Conservation (phyloP, 2,797 vertebrate genomes). For the Fringilla coelebs region DNA sequence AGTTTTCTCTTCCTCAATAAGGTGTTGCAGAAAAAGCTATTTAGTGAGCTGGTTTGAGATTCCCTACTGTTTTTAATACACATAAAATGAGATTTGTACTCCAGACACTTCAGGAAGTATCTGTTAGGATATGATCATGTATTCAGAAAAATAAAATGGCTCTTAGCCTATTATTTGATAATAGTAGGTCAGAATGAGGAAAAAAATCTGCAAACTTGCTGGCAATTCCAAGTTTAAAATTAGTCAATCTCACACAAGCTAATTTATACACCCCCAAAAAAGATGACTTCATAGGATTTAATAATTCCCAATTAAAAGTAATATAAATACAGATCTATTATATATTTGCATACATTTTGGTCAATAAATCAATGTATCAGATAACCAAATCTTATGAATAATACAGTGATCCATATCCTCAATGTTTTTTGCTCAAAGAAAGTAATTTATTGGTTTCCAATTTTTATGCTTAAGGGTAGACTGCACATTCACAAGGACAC, state of each 20-base stretch:
- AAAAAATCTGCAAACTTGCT: background rate
- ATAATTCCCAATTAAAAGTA: background rate
- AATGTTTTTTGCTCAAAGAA: background rate
- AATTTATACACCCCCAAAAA: background rate
- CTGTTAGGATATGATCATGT: background rate
- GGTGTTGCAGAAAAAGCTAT: constrained; percentile 38
- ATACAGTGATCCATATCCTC: background rate
- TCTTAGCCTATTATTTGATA: background rate
- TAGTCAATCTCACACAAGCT: background rate
- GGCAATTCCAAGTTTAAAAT: background rate
- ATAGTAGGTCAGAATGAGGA: background rate
- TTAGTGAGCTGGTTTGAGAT: constrained; percentile 41
- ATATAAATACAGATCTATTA: background rate
- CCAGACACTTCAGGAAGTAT: constrained; percentile 33
- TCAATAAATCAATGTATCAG: background rate
- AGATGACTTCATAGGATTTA: background rate
- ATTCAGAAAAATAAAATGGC: constrained; percentile 14
- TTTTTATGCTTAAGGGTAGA: background rate
- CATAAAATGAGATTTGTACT: constrained; percentile 45
- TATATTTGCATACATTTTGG: background rate
- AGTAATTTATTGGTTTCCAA: background rate
- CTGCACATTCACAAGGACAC: background rate
- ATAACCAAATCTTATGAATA: background rate
- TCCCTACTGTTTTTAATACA: constrained; percentile 51
- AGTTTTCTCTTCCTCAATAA: constrained; percentile 47